Base-by-base conservation (phyloP, 2,113 vertebrate species). In the Oreochromis niloticus region DNA sequence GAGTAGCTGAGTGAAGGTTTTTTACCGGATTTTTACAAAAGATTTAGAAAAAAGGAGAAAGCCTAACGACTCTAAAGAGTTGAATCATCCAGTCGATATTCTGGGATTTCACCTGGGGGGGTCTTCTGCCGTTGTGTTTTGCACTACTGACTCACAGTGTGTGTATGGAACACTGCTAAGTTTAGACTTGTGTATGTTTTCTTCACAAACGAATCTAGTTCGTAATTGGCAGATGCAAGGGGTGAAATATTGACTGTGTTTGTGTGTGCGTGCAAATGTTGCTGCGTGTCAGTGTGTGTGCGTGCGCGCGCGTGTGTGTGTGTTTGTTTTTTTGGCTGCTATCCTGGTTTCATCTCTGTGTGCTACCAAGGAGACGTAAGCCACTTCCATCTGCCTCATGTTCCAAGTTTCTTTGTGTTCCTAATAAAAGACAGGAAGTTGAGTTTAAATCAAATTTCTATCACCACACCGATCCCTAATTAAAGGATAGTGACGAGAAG, bases 371-470 rank as follows among this genome's bases (percentile, higher is more conserved):
- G 91, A 96, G 95, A 95, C 96, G 96, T 96, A 96, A 96, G 96
- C 95, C 95, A 95, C 92, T 96, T 96, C 95, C 96, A 97, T 96
- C 95, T 96, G 96, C 95, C 94, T 94, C 73, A 71, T 94, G 89
- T 94, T 96, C 91, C 93, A 95, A 95, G 86, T 95, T 94, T 95
- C 93, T 94, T 94, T 95, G 87, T 96, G 91, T 88, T 92, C 91
- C 93, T 88, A 95, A 95, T 94, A 93, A 96, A 93, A 96, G 94
- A 92, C 87, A 95, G 93, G 93, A 96, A 95, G 92, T 94, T 73
- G 83, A 88, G 87, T 93, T 94, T 88, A 87, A 94, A 95, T 94
- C 81, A 88, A 91, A 83, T 91, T 91, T 91, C 17, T 86, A 88
- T 88, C 92, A 88, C 57, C 55, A 82, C 84, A 85, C 75, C 54